Evolutionary conservation across 37 sponge, comb jelly and placozoan species (phyloP), one percentile per base, ranked within the genome.

Genomic region (Halisarca cf. caerulea): DNA sequence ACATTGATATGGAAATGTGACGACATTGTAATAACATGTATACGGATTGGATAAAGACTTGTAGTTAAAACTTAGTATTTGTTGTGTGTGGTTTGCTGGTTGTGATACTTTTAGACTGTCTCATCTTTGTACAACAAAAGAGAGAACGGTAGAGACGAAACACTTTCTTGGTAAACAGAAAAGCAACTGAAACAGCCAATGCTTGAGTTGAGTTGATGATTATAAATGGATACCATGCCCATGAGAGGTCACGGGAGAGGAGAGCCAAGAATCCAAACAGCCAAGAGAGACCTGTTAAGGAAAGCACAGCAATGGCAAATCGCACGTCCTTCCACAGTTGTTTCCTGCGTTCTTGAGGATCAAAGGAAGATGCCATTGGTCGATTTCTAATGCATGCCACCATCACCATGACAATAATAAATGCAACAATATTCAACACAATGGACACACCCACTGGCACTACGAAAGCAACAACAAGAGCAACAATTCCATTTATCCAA

Each of bases 221-320:
- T 17, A 90, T 81, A 57, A 90, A 90, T 20, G 44, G 43, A 55
- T 90, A 90, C 86, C 86, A 86, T 21, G 82, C 68, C 86, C 86
- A 85, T 36, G 28, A 53, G 1, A 30, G 47, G 37, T 41, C 40
- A 35, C 57, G 54, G 28, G 14, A 18, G 0, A 81, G 21, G 1
- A 89, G 43, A 5, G 90, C 86, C 0, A 85, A 2, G 41, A 89
- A 81, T 14, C 90, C 90, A 81, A 89, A 89, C 41, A 85, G 30
- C 90, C 90, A 89, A 14, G 86, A 85, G 38, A 84, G 35, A 27
- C 90, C 90, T 15, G 82, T 80, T n/a, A 68, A 27, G 25, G 47
- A 59, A 38, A 82, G 77, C 0, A 86, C n/a, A 18, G 86, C 82
- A 6, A 75, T 2, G 15, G 27, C 32, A 8, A 82, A 58, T 0